Base-by-base conservation (phyloP, 1,140 invertebrate species). In the Chrysopa pallens region DNA sequence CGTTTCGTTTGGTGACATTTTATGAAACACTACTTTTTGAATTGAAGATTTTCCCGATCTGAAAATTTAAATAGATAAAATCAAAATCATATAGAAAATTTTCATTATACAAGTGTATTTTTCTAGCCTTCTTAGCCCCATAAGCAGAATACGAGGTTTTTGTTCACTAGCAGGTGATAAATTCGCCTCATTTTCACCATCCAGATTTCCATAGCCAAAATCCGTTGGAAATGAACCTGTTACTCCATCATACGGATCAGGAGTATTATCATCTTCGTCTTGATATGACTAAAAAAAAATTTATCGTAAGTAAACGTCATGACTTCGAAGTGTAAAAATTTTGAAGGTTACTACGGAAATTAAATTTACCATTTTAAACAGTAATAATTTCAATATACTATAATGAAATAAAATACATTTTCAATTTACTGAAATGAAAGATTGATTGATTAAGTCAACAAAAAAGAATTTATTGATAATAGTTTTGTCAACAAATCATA, bases 31-130 rank as follows among this genome's bases (percentile, higher is more conserved):
- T 7, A 99, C 96, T 72, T 98, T 98, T 61, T 97, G 90, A 57
- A 99, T 99, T 2, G 95, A 98, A n/a, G 94, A 97, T 67, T 99
- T 99, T 44, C 96, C 96, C 62, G 93, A 97, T 59, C 94, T 93
- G 54, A 46, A 69, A 67, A 41, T 37, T 39, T 36, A 12, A 38
- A 7, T 6, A 40, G 1, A 5, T 23, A 9, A n/a, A n/a, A n/a
- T n/a, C n/a, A n/a, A n/a, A n/a, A 38, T 27, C 11, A 5, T 29
- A 31, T 28, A 11, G 29, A 4, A 8, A 9, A 23, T 33, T 36
- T 36, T 39, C 43, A 36, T 53, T 9, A 23, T 23, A 23, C 5
- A 23, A 23, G 17, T 23, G 2, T 23, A 2, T 3, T 3, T 23
- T 33, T 33, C 36, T 46, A 59, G 88, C 86, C 90, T 82, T 58